These are phyloP conservation scores for Amphipoea lucens DNA, from an alignment of 2,888 invertebrate genomes.

Conservation along the genomic window DNA sequence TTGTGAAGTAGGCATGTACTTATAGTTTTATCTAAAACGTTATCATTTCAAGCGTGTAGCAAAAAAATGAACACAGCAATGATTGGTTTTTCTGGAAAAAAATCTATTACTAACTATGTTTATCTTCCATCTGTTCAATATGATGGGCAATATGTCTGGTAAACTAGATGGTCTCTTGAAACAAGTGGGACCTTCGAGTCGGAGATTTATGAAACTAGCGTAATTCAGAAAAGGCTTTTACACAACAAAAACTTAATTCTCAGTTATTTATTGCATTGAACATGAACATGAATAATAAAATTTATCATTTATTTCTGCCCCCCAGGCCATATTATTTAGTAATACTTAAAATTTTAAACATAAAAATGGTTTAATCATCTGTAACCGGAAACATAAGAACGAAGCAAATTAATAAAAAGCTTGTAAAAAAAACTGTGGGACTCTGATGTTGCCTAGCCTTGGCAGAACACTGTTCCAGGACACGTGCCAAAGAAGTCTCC, in stretches of 20 bases:
- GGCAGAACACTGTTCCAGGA: slow-evolving; percentile 29
- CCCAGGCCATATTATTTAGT: not conserved
- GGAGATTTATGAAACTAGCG: not conserved
- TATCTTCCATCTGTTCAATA: not conserved
- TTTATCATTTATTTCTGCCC: not conserved
- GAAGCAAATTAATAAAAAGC: not conserved
- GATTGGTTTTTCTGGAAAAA: slow-evolving; percentile 25
- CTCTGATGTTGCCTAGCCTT: not conserved
- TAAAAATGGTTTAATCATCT: not conserved
- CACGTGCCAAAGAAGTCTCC: slow-evolving; percentile 28
- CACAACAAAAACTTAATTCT: no score
- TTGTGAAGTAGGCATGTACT: slow-evolving; percentile 25
- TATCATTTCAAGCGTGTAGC: slow-evolving; percentile 34
- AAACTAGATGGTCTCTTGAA: not conserved
- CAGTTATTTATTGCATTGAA: not conserved
- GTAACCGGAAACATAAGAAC: not conserved
- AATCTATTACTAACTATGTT: slow-evolving; percentile 5
- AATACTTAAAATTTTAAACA: not conserved
- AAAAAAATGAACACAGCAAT: slow-evolving; percentile 17
- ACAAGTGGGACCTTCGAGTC: no score
- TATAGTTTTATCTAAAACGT: slow-evolving; percentile 30
- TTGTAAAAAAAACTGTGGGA: not conserved
- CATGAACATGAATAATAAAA: not conserved
- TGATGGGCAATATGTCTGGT: no score
- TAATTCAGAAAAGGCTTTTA: not conserved